A percentile compares a stretch with the other conserved stretches of the same genome.
These are phyloP conservation scores for Sepiola atlantica DNA, from an alignment of 2,888 invertebrate species.

Conservation along the genomic window DNA sequence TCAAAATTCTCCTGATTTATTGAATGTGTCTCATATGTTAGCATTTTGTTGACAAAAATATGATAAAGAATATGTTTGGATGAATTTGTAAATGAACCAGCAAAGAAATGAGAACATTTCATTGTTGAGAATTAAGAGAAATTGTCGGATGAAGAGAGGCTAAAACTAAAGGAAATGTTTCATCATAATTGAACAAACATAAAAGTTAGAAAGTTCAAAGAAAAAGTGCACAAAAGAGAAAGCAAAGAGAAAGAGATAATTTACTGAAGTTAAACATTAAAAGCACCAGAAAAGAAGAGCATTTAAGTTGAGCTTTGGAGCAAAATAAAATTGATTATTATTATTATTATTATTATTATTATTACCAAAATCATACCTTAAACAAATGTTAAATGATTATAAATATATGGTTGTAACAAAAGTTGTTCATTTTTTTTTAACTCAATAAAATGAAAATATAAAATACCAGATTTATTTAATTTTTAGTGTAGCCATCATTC, in stretches of 20 bases:
- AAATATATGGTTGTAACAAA: too few species aligned
- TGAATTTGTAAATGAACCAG: neutral
- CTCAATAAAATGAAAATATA: too few species aligned
- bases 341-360: too few species aligned
- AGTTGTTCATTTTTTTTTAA: too few species aligned
- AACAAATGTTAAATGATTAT: too few species aligned
- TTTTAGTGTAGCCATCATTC: too few species aligned
- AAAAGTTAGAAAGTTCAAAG: neutral
- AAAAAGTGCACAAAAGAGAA: neutral
- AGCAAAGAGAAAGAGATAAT: neutral
- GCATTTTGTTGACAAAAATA: neutral
- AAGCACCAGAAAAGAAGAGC: neutral
- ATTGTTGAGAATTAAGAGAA: neutral
- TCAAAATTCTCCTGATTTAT: neutral
- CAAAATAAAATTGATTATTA: slow-evolving; percentile 10
- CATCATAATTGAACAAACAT: neutral
- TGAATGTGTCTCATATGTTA: neutral
- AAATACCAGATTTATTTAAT: too few species aligned
- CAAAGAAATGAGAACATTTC: too few species aligned
- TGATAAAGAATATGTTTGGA: neutral
- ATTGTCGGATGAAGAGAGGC: neutral
- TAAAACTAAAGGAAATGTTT: neutral
- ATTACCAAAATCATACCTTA: too few species aligned
- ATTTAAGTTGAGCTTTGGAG: neutral
- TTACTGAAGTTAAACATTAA: neutral